Evolutionary conservation across 2,888 invertebrate species (phyloP).

Genomic region (Leucoptera coffeella): DNA sequence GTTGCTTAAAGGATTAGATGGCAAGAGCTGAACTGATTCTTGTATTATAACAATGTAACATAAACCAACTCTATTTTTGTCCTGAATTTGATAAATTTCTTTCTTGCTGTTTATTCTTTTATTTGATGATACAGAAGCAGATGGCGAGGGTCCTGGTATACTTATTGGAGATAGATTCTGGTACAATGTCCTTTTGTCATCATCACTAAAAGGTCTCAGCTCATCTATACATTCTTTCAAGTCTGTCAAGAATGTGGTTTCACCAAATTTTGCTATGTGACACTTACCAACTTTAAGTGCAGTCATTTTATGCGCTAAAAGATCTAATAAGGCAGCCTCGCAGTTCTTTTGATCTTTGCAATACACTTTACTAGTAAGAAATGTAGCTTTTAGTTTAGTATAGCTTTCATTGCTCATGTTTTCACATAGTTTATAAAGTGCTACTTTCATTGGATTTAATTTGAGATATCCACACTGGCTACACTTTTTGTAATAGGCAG

Average conservation of each 20-base stretch:
- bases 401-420: conserved; percentile 18
- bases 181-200: too few species aligned
- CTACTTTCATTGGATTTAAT: conserved; percentile 29
- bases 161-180: too few species aligned
- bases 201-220: too few species aligned
- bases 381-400: conserved; percentile 19
- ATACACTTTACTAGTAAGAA: too few species aligned
- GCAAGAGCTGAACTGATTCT: too few species aligned
- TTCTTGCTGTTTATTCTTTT: too few species aligned
- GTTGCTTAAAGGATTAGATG: conserved; percentile 15
- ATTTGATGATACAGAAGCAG: too few species aligned
- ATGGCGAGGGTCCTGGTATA: too few species aligned
- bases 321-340: conserved; percentile 27
- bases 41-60: conserved; percentile 40
- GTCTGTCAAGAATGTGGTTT: too few species aligned
- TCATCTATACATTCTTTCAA: too few species aligned
- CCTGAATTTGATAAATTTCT: conserved; percentile 24
- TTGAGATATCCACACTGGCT: conserved; percentile 13
- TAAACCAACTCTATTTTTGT: conserved; percentile 23
- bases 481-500: conserved; percentile 19
- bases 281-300: neutral
- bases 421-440: conserved; percentile 32
- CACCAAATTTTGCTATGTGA: too few species aligned
- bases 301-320: conserved; percentile 8
- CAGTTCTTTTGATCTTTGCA: conserved; percentile 22